Evolutionary conservation across 1,140 invertebrate genomes (phyloP).

Genomic region (Littorina saxatilis): DNA sequence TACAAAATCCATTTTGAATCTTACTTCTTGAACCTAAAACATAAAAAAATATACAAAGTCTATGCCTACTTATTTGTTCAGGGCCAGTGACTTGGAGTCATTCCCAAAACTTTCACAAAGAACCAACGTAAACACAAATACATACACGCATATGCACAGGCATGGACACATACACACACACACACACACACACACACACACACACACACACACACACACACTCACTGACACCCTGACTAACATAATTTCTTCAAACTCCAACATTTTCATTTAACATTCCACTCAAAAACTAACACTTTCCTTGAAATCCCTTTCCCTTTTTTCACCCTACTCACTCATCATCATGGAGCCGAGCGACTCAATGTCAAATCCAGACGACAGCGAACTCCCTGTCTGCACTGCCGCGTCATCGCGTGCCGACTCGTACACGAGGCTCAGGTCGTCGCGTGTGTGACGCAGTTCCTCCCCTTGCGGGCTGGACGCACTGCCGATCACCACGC

Average conservation of each 20-base stretch:
- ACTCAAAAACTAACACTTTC: too few species aligned
- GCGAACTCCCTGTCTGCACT: conserved; percentile 66
- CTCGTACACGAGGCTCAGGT: conserved; percentile 53
- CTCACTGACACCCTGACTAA: not conserved
- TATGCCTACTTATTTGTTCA: too few species aligned
- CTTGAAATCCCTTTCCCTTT: too few species aligned
- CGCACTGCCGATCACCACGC: conserved; percentile 59
- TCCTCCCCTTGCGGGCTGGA: conserved; percentile 54
- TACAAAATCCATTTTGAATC: too few species aligned
- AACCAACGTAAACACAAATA: too few species aligned
- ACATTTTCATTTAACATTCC: too few species aligned
- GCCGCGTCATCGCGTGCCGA: conserved; percentile 56
- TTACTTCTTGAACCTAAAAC: too few species aligned
- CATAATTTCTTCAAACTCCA: too few species aligned
- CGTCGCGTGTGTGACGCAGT: conserved; percentile 54
- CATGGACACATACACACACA: not conserved
- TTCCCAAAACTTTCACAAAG: too few species aligned
- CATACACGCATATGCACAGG: not conserved
- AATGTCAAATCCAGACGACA: conserved; percentile 54
- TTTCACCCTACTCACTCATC: conserved; percentile 35
- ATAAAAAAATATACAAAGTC: too few species aligned
- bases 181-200: not conserved
- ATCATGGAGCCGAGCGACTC: conserved; percentile 47
- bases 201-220: not conserved
- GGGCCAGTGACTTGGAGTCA: too few species aligned